Conservation (phyloP, 2,888 invertebrate genomes). For the Drosophila emarginata region DNA sequence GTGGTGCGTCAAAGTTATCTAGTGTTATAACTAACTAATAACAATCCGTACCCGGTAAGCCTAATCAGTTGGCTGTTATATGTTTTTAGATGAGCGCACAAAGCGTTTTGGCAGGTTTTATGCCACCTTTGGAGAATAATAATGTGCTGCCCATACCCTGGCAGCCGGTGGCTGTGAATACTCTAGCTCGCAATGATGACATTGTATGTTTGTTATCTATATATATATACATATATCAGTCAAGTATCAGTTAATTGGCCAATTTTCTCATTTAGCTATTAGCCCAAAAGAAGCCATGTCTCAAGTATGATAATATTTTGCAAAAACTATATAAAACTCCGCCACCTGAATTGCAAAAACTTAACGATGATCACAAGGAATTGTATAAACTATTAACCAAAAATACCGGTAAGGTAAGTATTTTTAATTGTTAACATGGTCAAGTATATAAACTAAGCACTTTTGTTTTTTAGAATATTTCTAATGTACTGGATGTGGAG, state of each 20-base stretch:
- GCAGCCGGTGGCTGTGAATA: slow-evolving; percentile 95
- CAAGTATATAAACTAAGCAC: background rate
- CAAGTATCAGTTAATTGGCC: slow-evolving; percentile 10
- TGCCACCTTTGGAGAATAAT: slow-evolving; percentile 81
- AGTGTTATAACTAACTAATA: slow-evolving; percentile 24
- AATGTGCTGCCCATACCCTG: slow-evolving; percentile 85
- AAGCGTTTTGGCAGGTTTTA: slow-evolving; percentile 87
- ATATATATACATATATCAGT: too few relatives aligned
- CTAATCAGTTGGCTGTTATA: slow-evolving; percentile 81
- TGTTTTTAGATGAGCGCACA: slow-evolving; percentile 89
- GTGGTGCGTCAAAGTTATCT: slow-evolving; percentile 60
- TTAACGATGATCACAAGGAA: slow-evolving; percentile 84
- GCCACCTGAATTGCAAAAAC: slow-evolving; percentile 83
- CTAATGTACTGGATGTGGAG: slow-evolving; percentile 87
- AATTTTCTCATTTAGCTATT: slow-evolving; percentile 62
- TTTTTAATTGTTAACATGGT: background rate
- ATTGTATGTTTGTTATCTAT: slow-evolving; percentile 84
- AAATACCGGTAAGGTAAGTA: slow-evolving; percentile 83
- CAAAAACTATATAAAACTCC: slow-evolving; percentile 83
- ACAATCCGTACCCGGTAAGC: slow-evolving; percentile 48
- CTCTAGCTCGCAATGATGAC: slow-evolving; percentile 87
- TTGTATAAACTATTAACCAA: slow-evolving; percentile 86
- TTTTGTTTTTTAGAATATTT: slow-evolving; percentile 80
- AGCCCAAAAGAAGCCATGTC: slow-evolving; percentile 84
- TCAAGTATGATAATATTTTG: slow-evolving; percentile 84